phyloP scores from a whole-genome alignment of 1,140 invertebrate genomes.

The Drosophila repletoides region DNA sequence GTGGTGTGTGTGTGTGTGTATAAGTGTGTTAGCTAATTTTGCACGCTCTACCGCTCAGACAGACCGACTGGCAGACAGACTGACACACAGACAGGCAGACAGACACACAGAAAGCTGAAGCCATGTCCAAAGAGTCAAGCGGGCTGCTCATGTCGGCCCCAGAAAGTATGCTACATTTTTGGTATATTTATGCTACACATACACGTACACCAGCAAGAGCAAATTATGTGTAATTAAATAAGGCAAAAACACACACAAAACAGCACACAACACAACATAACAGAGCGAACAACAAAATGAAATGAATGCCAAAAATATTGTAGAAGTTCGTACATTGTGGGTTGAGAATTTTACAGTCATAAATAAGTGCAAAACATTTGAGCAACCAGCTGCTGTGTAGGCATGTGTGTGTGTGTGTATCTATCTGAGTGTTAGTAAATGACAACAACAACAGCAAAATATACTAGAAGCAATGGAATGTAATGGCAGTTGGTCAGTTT shows the following conservation, averaged over 20 bases:
- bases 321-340: constrained; percentile 3
- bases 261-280: constrained; percentile 10
- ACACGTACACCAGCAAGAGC: constrained; percentile 16
- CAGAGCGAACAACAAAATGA: constrained; percentile 36
- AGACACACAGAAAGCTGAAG: constrained; percentile 19
- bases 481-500: too few relatives aligned
- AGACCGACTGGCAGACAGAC: constrained; percentile 1
- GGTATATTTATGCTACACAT: constrained; percentile 48
- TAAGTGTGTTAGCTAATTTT: constrained; percentile 54
- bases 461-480: too few relatives aligned
- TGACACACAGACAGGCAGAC: not conserved
- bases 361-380: constrained; percentile 42
- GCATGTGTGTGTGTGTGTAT: not conserved
- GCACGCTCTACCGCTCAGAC: constrained; percentile 25
- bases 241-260: constrained; percentile 30
- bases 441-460: too few relatives aligned
- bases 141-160: constrained; percentile 24
- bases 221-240: constrained; percentile 65
- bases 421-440: not conserved
- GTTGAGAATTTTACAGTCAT: constrained; percentile 16
- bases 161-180: constrained; percentile 46
- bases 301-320: constrained; percentile 48
- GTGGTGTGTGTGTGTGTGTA: constrained; percentile 5
- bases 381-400: not conserved
- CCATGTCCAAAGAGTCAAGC: constrained; percentile 45